phyloP scores from a whole-genome alignment of 2,888 invertebrate species.

The Pyrocoelia pectoralis region DNA sequence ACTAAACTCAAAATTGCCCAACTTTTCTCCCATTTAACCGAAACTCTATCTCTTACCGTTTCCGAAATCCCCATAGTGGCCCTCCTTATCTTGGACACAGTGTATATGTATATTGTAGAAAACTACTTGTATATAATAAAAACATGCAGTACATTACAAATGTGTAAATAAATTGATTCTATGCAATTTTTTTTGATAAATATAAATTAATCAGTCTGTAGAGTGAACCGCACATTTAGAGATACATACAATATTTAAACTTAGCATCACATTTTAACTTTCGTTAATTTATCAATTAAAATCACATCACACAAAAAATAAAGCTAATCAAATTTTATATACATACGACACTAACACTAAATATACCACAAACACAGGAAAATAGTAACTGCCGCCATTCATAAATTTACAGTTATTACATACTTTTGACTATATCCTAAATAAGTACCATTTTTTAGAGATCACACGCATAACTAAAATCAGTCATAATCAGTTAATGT shows the following conservation, averaged over 20 bases:
- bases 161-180: slow-evolving; percentile 23
- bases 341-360: background rate
- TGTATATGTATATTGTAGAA: slow-evolving; percentile 27
- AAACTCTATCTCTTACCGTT: too few species aligned
- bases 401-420: background rate
- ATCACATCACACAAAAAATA: background rate
- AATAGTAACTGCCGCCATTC: too few species aligned
- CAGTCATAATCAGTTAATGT: slow-evolving; percentile 32
- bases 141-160: slow-evolving; percentile 33
- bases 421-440: background rate
- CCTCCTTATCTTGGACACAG: too few species aligned
- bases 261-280: slow-evolving; percentile 3
- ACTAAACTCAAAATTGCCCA: too few species aligned
- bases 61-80: too few species aligned
- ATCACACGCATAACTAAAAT: slow-evolving; percentile 20
- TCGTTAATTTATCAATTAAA: background rate
- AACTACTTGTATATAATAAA: slow-evolving; percentile 30
- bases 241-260: background rate
- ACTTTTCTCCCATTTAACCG: too few species aligned
- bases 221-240: slow-evolving; percentile 26
- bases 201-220: slow-evolving; percentile 35
- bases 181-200: slow-evolving; percentile 32
- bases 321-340: background rate
- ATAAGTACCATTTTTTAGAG: background rate
- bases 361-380: background rate